Percentiles rank a stretch among this genome's conserved stretches.
Conservation (phyloP, 2,888 invertebrate genomes). For the Erebia aethiops region DNA sequence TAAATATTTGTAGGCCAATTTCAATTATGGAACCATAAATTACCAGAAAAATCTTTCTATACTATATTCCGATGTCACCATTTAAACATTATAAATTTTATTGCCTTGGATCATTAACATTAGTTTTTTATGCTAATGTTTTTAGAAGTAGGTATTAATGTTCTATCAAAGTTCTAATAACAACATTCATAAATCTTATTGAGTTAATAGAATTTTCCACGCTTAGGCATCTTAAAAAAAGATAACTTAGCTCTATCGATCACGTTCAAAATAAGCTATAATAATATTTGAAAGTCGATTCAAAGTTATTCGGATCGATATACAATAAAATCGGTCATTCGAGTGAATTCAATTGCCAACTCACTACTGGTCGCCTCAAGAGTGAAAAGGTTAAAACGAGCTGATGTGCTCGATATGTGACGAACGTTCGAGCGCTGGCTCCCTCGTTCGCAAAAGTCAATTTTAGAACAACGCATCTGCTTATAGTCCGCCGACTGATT, state of each 20-base stretch:
- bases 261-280: not conserved
- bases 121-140: conserved; percentile 27
- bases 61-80: not conserved
- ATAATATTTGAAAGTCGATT: no score
- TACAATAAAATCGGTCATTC: no score
- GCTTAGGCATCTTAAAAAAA: not conserved
- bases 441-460: no score
- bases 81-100: conserved; percentile 24
- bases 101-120: conserved; percentile 27
- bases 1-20: conserved; percentile 6
- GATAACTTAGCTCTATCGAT: not conserved
- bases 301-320: no score
- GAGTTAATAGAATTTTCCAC: conserved; percentile 12
- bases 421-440: no score
- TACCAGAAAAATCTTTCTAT: conserved; percentile 5
- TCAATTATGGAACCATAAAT: conserved; percentile 3
- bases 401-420: no score
- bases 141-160: conserved; percentile 33
- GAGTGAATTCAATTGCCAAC: no score
- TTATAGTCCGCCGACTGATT: no score
- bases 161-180: conserved; percentile 26
- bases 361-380: no score
- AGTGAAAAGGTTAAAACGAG: no score
- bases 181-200: conserved; percentile 26
- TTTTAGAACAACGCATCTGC: no score